Conservation (phyloP, 2,797 vertebrate genomes). For the Pelodytes ibericus region DNA sequence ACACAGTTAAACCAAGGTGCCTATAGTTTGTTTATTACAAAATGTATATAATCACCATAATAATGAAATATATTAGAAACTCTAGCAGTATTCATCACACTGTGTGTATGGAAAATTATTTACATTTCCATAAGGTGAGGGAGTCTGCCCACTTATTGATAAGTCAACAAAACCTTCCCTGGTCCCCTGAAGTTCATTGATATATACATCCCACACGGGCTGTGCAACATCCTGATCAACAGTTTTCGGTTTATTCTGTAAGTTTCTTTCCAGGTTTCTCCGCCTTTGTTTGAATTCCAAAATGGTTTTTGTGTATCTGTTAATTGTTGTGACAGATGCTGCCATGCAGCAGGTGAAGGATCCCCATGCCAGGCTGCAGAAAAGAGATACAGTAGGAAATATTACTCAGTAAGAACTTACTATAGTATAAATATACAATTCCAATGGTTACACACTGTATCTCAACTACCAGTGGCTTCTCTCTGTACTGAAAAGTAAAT, state of each 20-base stretch:
- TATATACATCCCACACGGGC: slow-evolving; percentile 87
- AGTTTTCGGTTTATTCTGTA: slow-evolving; percentile 83
- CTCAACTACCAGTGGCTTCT: no score
- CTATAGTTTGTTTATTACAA: slow-evolving; percentile 41
- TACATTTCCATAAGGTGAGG: slow-evolving; percentile 79
- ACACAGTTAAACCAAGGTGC: not conserved
- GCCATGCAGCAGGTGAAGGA: slow-evolving; percentile 93
- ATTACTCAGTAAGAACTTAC: no score
- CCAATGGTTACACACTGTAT: no score
- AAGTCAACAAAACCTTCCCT: slow-evolving; percentile 78
- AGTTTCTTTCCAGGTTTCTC: slow-evolving; percentile 84
- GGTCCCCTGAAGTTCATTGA: slow-evolving; percentile 81
- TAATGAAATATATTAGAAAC: not conserved
- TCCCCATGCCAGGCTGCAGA: slow-evolving; percentile 85
- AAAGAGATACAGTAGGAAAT: slow-evolving; percentile 3
- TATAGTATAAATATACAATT: no score
- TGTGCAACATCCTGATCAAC: slow-evolving; percentile 78
- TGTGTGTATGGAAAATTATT: slow-evolving; percentile 68
- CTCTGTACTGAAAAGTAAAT: no score
- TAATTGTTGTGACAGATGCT: slow-evolving; percentile 85
- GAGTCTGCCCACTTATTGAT: slow-evolving; percentile 73
- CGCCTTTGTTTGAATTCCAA: slow-evolving; percentile 89
- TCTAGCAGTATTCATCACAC: slow-evolving; percentile 75
- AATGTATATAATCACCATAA: slow-evolving; percentile 14
- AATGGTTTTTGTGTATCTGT: slow-evolving; percentile 88